Conservation (phyloP, 2,888 invertebrate species). For the Aethes cnicana region DNA sequence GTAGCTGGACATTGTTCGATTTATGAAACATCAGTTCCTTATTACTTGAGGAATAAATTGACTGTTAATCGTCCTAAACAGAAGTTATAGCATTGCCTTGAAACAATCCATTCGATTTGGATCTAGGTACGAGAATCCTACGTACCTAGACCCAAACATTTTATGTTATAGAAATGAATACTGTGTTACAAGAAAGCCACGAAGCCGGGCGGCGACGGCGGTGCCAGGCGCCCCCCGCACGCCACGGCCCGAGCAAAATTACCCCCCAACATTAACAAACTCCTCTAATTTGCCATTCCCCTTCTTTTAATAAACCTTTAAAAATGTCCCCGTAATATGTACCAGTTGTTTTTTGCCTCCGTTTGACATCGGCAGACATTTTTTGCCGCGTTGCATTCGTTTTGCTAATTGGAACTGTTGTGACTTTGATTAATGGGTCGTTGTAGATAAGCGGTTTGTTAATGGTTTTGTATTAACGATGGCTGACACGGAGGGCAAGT, state of each 20-base stretch:
- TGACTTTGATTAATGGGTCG: slow-evolving; percentile 32
- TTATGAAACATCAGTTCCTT: no score
- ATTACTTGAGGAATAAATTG: no score
- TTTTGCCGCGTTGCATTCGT: slow-evolving; percentile 45
- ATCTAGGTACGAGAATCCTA: slow-evolving; percentile 35
- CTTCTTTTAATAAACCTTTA: slow-evolving; percentile 78
- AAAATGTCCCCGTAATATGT: slow-evolving; percentile 69
- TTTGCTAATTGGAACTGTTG: slow-evolving; percentile 34
- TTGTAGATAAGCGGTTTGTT: slow-evolving; percentile 13
- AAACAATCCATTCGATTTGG: no score
- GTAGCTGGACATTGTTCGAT: no score
- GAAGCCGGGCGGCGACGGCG: slow-evolving; percentile 13
- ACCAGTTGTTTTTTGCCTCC: slow-evolving; percentile 79
- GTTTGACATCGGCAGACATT: slow-evolving; percentile 69
- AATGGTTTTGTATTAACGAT: slow-evolving; percentile 37
- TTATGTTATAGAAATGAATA: not conserved
- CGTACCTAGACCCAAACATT: not conserved
- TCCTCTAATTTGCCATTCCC: slow-evolving; percentile 78
- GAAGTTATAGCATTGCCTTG: no score
- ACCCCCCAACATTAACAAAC: slow-evolving; percentile 78
- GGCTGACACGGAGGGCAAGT: slow-evolving; percentile 56
- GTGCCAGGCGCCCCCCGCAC: slow-evolving; percentile 55
- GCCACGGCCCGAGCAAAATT: slow-evolving; percentile 57
- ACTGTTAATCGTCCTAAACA: no score
- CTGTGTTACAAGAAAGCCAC: not conserved